phyloP scores from a whole-genome alignment of 1,140 invertebrate species.

The Saxidomus purpurata region DNA sequence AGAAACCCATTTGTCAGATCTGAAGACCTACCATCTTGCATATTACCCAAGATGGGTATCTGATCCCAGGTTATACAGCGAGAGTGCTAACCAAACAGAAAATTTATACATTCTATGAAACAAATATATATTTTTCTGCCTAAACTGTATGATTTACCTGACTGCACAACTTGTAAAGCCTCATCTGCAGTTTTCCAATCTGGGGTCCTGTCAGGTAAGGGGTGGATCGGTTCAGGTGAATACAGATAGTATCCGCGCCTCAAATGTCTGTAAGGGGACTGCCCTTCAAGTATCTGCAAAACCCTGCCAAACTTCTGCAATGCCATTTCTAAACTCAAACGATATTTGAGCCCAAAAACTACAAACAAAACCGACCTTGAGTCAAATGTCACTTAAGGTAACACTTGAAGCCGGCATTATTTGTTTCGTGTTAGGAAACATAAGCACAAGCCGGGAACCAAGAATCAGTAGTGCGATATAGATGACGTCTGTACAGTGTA shows the following conservation, averaged over 20 bases:
- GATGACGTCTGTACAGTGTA: not conserved
- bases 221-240: constrained; percentile 86
- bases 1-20: too few species aligned
- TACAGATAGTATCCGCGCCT: constrained; percentile 80
- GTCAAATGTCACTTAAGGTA: constrained; percentile 31
- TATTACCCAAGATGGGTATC: too few species aligned
- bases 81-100: too few species aligned
- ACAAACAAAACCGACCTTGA: constrained; percentile 53
- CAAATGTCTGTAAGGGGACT: not conserved
- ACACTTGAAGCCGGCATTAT: constrained; percentile 8
- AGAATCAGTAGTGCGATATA: not conserved
- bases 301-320: not conserved
- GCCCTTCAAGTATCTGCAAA: not conserved
- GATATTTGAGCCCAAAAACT: not conserved
- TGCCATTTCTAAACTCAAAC: constrained; percentile 27
- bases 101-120: too few species aligned
- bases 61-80: too few species aligned
- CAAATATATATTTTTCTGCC: too few species aligned
- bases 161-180: constrained; percentile 85
- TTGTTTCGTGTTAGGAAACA: too few species aligned
- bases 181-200: constrained; percentile 86
- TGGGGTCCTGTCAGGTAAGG: constrained; percentile 82
- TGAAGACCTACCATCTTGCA: too few species aligned
- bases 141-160: constrained; percentile 81
- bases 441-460: constrained; percentile 9